Conservation (phyloP, 1,140 invertebrate species). For the Eurosta solidaginis region DNA sequence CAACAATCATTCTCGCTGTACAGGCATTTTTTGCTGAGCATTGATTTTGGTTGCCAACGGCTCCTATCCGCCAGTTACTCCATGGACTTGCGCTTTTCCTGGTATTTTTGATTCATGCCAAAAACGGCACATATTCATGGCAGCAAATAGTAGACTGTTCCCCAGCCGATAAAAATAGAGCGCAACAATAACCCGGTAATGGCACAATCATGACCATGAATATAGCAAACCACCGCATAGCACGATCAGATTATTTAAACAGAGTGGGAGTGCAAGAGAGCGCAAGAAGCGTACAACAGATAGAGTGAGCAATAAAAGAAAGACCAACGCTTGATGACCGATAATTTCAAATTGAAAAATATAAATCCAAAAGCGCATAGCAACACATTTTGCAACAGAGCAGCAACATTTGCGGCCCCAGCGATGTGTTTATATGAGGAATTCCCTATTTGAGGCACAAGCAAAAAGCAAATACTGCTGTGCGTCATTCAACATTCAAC, state of each 20-base stretch:
- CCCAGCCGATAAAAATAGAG: not conserved
- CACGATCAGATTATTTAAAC: not conserved
- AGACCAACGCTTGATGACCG: not conserved
- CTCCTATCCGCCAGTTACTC: not conserved
- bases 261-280: not conserved
- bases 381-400: not conserved
- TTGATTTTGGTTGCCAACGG: not conserved
- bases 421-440: not conserved
- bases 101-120: not conserved
- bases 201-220: not conserved
- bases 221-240: no score
- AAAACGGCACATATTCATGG: not conserved
- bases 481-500: no score
- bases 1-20: not conserved
- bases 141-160: not conserved
- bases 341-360: conserved; percentile 4
- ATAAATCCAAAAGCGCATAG: conserved; percentile 6
- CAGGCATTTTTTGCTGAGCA: not conserved
- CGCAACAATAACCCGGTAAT: not conserved
- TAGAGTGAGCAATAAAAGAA: not conserved
- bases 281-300: not conserved
- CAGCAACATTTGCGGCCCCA: not conserved
- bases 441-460: not conserved
- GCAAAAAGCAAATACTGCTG: not conserved
- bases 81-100: not conserved